phyloP scores from a whole-genome alignment of 1,140 invertebrate species.

The Panagrolaimus sp. region DNA sequence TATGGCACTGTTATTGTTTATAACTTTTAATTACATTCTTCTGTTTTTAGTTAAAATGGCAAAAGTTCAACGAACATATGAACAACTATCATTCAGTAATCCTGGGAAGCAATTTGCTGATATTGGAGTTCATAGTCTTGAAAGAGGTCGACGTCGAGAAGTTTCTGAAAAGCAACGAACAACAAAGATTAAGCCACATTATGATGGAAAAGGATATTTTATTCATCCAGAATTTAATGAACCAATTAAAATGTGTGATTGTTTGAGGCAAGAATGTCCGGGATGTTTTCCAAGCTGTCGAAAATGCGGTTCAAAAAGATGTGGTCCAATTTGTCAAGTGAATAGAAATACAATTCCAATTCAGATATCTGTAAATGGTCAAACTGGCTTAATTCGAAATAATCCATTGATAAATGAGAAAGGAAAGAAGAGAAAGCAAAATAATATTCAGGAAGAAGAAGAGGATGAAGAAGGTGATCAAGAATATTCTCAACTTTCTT shows the following conservation, averaged over 20 bases:
- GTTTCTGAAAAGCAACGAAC: background rate
- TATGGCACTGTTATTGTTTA: too few relatives aligned
- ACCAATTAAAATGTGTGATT: background rate
- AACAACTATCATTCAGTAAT: slow-evolving; percentile 6
- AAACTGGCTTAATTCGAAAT: too few relatives aligned
- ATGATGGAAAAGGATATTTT: too few relatives aligned
- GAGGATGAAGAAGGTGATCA: too few relatives aligned
- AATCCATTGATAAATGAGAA: too few relatives aligned
- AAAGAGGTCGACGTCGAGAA: background rate
- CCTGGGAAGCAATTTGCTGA: background rate
- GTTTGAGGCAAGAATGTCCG: background rate
- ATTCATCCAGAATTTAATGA: background rate
- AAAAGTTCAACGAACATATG: background rate
- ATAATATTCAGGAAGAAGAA: too few relatives aligned
- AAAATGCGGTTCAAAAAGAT: background rate
- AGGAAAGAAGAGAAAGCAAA: too few relatives aligned
- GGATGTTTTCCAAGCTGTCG: background rate
- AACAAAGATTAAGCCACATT: background rate
- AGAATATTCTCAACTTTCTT: too few relatives aligned
- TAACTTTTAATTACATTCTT: too few relatives aligned
- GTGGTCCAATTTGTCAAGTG: background rate
- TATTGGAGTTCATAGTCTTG: background rate
- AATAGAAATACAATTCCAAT: background rate
- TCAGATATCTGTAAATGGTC: too few relatives aligned
- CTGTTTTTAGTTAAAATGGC: background rate